Evolutionary conservation across 2,797 vertebrate species (phyloP).

Genomic region (Pygocentrus nattereri): DNA sequence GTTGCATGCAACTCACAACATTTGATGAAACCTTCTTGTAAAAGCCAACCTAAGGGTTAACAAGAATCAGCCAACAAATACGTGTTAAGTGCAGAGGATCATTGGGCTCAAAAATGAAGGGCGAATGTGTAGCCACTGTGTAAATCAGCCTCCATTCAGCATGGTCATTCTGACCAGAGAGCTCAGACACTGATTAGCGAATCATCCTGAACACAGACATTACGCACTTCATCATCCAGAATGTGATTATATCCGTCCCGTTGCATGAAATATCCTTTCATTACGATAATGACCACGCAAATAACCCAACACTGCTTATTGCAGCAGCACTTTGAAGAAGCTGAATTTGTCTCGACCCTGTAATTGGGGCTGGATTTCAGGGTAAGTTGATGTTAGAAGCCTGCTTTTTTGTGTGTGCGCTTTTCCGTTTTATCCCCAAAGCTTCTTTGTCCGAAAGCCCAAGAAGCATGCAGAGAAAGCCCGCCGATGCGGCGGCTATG

Average conservation of each 20-base stretch:
- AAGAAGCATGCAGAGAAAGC: conserved; percentile 68
- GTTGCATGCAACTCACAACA: no score
- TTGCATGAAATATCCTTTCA: neutral
- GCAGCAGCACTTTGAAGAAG: neutral
- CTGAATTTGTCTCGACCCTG: neutral
- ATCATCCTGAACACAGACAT: neutral
- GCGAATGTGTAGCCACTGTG: neutral
- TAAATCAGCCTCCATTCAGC: neutral
- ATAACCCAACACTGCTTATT: neutral
- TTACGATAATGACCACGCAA: neutral
- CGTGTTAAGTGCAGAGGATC: no score
- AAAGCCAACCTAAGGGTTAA: no score
- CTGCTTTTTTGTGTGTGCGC: neutral
- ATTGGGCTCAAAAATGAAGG: no score
- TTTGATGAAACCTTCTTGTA: no score
- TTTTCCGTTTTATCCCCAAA: conserved; percentile 6
- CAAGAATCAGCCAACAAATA: no score
- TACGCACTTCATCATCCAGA: neutral
- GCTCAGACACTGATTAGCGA: neutral
- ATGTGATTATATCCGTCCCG: neutral
- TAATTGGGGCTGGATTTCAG: neutral
- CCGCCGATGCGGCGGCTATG: conserved; percentile 62
- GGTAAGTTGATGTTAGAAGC: neutral
- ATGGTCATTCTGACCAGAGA: neutral
- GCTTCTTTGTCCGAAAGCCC: neutral